phyloP scores from a whole-genome alignment of 2,888 invertebrate genomes.

The Calameuta pallipes region DNA sequence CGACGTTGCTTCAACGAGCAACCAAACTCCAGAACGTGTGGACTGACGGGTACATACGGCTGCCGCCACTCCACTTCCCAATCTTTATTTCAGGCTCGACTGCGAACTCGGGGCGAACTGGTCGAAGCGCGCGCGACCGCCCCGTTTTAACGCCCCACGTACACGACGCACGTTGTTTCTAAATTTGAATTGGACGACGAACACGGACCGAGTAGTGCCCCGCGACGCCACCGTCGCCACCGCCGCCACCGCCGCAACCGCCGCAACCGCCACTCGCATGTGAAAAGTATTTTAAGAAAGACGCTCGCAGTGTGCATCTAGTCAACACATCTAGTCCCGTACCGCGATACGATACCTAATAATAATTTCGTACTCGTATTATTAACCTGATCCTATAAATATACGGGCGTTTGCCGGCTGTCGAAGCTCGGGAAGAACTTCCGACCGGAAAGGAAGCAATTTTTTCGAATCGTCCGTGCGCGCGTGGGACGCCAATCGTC shows the following conservation, averaged over 20 bases:
- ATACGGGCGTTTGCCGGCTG: conserved; percentile 9
- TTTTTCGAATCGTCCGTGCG: no score
- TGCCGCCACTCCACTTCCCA: conserved; percentile 33
- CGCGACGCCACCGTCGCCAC: background rate
- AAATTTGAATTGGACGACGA: conserved; percentile 46
- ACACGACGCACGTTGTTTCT: conserved; percentile 38
- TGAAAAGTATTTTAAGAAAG: conserved; percentile 49
- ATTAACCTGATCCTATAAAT: conserved; percentile 29
- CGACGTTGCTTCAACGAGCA: conserved; percentile 36
- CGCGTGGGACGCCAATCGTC: background rate
- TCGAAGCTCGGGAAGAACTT: background rate
- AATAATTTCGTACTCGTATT: conserved; percentile 24
- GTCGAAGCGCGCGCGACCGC: conserved; percentile 46
- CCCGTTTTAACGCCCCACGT: conserved; percentile 39
- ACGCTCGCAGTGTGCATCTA: conserved; percentile 46
- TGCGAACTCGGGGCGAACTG: conserved; percentile 46
- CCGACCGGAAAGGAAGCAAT: conserved; percentile 7
- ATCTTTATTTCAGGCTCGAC: conserved; percentile 54
- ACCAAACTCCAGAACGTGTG: conserved; percentile 39
- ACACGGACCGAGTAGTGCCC: conserved; percentile 9
- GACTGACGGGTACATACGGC: conserved; percentile 42
- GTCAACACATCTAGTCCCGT: conserved; percentile 53
- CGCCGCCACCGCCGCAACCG: background rate
- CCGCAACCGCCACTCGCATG: conserved; percentile 18
- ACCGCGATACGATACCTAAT: conserved; percentile 23